A percentile compares a stretch with the other conserved stretches of the same genome.
phyloP scores from a whole-genome alignment of 2,797 vertebrate genomes.

The Nyctibius grandis region DNA sequence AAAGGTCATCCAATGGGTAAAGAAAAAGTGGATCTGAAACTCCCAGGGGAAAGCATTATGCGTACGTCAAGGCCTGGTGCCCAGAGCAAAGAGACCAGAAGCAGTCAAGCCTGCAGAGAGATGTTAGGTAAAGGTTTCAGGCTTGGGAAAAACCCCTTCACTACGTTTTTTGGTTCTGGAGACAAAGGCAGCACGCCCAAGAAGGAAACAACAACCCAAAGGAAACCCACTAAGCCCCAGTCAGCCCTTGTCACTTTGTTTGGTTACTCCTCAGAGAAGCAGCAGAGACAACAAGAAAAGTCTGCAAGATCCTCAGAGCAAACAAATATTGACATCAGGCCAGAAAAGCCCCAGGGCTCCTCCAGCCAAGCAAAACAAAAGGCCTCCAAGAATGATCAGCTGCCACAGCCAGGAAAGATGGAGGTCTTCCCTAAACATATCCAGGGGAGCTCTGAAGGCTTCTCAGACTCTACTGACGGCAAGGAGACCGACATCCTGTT shows the following conservation, averaged over 20 bases:
- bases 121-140: not conserved
- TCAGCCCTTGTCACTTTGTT: slow-evolving; percentile 47
- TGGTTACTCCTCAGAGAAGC: slow-evolving; percentile 29
- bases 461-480: not conserved
- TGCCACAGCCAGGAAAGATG: not conserved
- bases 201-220: not conserved
- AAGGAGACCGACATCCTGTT: not conserved
- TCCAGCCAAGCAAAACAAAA: not conserved
- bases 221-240: not conserved
- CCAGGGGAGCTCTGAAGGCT: not conserved
- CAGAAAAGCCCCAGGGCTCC: not conserved
- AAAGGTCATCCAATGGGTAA: not conserved
- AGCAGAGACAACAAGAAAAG: not conserved
- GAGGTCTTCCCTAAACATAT: not conserved
- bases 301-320: not conserved
- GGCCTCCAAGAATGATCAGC: not conserved
- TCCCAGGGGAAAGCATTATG: not conserved
- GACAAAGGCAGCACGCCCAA: not conserved
- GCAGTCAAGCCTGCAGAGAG: not conserved
- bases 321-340: not conserved
- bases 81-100: not conserved
- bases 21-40: not conserved
- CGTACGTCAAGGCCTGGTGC: not conserved
- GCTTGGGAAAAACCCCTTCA: not conserved
- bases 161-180: slow-evolving; percentile 18